A percentile compares a stretch with the other conserved stretches of the same genome.
Evolutionary conservation across 2,888 invertebrate species (phyloP).

Genomic region (Diabrotica balteata): DNA sequence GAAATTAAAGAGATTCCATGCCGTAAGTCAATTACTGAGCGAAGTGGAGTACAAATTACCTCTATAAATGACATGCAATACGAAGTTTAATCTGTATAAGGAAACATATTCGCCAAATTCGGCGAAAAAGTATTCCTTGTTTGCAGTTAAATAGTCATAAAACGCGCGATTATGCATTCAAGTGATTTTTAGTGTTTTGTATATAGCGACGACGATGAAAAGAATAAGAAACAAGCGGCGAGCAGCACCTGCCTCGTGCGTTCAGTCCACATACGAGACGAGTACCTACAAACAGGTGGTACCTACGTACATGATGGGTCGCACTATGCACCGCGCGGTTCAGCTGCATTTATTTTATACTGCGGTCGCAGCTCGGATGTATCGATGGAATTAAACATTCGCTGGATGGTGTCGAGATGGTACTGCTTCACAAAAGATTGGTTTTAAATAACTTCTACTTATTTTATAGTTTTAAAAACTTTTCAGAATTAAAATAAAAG

Average conservation of each 20-base stretch:
- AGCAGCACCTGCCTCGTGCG: slow-evolving; percentile 48
- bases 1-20: too few species aligned
- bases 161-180: slow-evolving; percentile 5
- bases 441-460: too few species aligned
- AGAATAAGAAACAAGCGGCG: slow-evolving; percentile 11
- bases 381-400: too few species aligned
- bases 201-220: slow-evolving; percentile 2
- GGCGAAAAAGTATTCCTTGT: not conserved
- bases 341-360: slow-evolving; percentile 4
- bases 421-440: too few species aligned
- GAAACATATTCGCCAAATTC: not conserved
- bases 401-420: too few species aligned
- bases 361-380: not conserved
- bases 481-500: too few species aligned
- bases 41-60: too few species aligned
- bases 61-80: too few species aligned
- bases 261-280: slow-evolving; percentile 44
- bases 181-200: slow-evolving; percentile 15
- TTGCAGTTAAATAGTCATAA: not conserved
- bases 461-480: too few species aligned
- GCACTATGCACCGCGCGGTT: not conserved
- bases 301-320: slow-evolving; percentile 8
- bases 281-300: slow-evolving; percentile 46
- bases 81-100: too few species aligned
- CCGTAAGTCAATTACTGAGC: too few species aligned